These are phyloP conservation scores for Scaptomyza hsui DNA, from an alignment of 1,140 invertebrate species.

Conservation along the genomic window DNA sequence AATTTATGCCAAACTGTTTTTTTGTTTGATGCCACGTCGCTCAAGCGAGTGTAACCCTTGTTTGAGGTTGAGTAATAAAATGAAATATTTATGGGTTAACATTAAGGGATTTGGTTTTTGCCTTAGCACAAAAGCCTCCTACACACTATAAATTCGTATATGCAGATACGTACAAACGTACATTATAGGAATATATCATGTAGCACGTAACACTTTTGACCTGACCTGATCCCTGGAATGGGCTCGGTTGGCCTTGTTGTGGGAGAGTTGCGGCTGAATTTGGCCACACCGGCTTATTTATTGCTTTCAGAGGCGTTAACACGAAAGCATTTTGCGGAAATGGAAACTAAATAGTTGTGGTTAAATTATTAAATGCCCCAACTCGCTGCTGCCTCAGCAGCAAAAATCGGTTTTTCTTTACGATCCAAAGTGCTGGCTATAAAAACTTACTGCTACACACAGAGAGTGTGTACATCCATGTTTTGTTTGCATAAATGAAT, in stretches of 20 bases:
- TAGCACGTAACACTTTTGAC: conserved; percentile 45
- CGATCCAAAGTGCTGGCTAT: conserved; percentile 60
- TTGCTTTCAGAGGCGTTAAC: conserved; percentile 68
- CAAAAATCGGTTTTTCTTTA: conserved; percentile 62
- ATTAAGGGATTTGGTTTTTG: conserved; percentile 72
- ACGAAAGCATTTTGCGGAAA: conserved; percentile 70
- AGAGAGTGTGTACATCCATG: conserved; percentile 29
- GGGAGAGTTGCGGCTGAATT: conserved; percentile 29
- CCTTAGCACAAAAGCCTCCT: conserved; percentile 17
- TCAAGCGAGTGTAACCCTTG: conserved; percentile 51
- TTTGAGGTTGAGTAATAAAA: conserved; percentile 73
- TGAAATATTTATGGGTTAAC: conserved; percentile 74
- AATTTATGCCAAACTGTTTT: conserved; percentile 69
- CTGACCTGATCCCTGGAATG: conserved; percentile 9
- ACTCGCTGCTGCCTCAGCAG: conserved; percentile 4
- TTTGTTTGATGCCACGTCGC: conserved; percentile 53
- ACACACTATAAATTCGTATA: conserved; percentile 16
- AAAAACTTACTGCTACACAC: conserved; percentile 59
- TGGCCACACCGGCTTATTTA: conserved; percentile 63
- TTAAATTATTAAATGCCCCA: conserved; percentile 71
- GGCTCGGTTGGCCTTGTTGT: neutral
- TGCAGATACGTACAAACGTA: neutral
- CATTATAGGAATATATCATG: conserved; percentile 37
- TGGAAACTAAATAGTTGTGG: conserved; percentile 72
- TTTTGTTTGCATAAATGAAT: conserved; percentile 65